Evolutionary conservation across 1,140 invertebrate genomes (phyloP), one percentile per base, ranked within the genome.

Genomic region (Drosophila ananassae): DNA sequence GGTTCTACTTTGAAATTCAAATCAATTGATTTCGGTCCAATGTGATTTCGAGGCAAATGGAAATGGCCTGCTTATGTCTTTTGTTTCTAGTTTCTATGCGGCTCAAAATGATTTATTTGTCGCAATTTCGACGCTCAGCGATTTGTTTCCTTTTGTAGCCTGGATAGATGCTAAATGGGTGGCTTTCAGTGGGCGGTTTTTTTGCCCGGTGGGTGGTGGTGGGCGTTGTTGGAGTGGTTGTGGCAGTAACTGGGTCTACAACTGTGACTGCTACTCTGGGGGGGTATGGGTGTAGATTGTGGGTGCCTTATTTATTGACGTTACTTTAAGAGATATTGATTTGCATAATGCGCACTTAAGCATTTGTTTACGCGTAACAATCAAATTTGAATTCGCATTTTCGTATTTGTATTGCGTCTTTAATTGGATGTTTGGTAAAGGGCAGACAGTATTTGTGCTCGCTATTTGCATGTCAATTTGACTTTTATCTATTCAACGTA

Each of bases 61-160:
- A 89, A 84, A 89, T 89, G 61, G 79, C 73, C 79, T 89, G 84
- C 84, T 89, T 89, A 89, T 89, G 84, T 79, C 84, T 77, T 89
- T 89, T 84, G 83, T 89, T 71, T 83, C 75, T 79, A 80, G 58
- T 77, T 71, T 79, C 54, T 58, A 66, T 77, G 82, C 69, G 78
- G 79, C 82, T 87, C 82, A 79, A 87, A 87, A 87, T 87, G 83
- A 89, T 87, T 87, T 87, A 87, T 87, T 87, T 87, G 83, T 89
- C 83, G 83, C 83, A 87, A 87, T 87, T 87, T 87, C 72, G 76
- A 63, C 73, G 83, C 84, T 87, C 72, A 83, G 71, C 83, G 82
- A 89, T 87, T 83, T 89, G 82, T 89, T 82, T 57, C 64, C 52
- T 53, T 76, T 60, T 62, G 53, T 63, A 17, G 47, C 30, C 30